Evolutionary conservation across 2,888 invertebrate genomes (phyloP).

Genomic region (Yponomeuta evonymella): DNA sequence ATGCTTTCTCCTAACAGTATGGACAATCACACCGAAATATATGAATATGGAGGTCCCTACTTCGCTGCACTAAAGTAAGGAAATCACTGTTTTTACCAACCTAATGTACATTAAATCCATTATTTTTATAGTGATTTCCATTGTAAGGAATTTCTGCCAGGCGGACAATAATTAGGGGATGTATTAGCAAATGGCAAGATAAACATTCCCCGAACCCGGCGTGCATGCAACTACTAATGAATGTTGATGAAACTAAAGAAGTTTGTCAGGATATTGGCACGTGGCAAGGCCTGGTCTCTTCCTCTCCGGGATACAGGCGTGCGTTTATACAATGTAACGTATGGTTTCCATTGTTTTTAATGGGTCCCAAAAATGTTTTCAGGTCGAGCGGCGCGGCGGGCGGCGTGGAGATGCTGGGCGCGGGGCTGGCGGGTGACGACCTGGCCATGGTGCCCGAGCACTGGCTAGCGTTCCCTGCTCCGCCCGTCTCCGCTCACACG

Average conservation of each 20-base stretch:
- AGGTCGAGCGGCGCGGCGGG: slow-evolving; percentile 43
- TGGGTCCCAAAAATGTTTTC: neutral
- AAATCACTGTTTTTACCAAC: slow-evolving; percentile 19
- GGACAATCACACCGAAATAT: slow-evolving; percentile 54
- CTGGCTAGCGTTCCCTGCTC: slow-evolving; percentile 87
- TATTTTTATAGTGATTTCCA: too few species aligned
- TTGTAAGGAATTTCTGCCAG: too few species aligned
- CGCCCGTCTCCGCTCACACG: slow-evolving; percentile 88
- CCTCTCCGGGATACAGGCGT: too few species aligned
- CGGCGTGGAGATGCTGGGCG: slow-evolving; percentile 77
- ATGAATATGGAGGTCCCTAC: slow-evolving; percentile 55
- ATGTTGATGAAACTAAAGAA: too few species aligned
- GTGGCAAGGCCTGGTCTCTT: too few species aligned
- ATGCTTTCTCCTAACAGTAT: slow-evolving; percentile 35
- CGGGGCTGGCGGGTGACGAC: slow-evolving; percentile 86
- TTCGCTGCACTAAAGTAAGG: slow-evolving; percentile 60
- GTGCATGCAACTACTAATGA: too few species aligned
- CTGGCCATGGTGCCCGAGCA: slow-evolving; percentile 86
- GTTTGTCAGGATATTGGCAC: too few species aligned
- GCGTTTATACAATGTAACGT: too few species aligned
- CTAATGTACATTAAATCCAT: too few species aligned
- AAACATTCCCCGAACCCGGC: too few species aligned
- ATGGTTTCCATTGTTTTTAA: neutral
- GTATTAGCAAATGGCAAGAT: too few species aligned
- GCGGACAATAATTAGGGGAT: too few species aligned